Percentiles rank a stretch among this genome's conserved stretches.
phyloP scores from a whole-genome alignment of 2,113 vertebrate genomes.

The Atherinomorus stipes region DNA sequence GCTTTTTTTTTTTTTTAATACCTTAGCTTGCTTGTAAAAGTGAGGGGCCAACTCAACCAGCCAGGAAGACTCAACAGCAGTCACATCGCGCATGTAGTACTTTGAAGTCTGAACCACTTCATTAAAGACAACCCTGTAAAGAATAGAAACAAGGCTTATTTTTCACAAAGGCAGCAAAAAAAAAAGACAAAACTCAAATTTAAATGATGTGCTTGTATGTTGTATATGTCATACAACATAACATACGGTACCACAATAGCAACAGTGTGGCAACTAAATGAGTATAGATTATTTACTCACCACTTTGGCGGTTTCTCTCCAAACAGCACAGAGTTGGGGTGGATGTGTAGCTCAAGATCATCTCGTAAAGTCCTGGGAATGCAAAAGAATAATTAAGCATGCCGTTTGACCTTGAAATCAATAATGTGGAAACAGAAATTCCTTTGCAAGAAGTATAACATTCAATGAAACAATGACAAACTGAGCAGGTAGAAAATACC shows the following conservation, averaged over 20 bases:
- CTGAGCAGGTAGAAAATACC: not conserved
- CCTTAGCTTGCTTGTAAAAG: conserved; percentile 98
- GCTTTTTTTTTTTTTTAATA: conserved; percentile 77
- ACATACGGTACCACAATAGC: not conserved
- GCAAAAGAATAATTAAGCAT: not conserved
- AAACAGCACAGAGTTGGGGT: conserved; percentile 94
- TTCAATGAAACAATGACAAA: not conserved
- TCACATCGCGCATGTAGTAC: conserved; percentile 98
- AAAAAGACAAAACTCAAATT: no score
- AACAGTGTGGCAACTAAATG: not conserved
- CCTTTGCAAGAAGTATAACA: not conserved
- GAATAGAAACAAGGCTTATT: not conserved
- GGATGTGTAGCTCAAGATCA: conserved; percentile 95
- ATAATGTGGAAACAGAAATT: not conserved
- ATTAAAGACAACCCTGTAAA: conserved; percentile 94
- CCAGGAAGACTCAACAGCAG: conserved; percentile 95
- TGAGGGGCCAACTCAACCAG: conserved; percentile 96
- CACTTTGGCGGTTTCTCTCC: conserved; percentile 97
- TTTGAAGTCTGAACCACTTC: conserved; percentile 96
- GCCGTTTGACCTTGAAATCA: not conserved
- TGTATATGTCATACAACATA: not conserved
- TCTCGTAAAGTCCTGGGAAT: conserved; percentile 92
- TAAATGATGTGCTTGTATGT: not conserved
- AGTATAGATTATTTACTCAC: conserved; percentile 76
- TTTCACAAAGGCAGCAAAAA: not conserved